Evolutionary conservation across 1,140 invertebrate species (phyloP).

Genomic region (Dendrolimus kikuchii): DNA sequence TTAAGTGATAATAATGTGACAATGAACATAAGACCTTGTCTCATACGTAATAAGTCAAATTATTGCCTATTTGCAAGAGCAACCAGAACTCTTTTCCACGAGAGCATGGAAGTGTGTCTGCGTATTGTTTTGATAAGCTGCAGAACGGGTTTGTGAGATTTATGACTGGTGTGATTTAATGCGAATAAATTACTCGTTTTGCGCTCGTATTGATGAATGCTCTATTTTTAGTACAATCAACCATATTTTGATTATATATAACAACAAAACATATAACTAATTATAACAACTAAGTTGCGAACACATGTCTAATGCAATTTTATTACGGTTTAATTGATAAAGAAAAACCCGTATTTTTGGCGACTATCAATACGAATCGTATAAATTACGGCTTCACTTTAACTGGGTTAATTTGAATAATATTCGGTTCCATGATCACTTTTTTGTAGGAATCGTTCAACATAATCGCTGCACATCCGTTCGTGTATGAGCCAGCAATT

Average conservation of each 20-base stretch:
- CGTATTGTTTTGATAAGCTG: conserved; percentile 73
- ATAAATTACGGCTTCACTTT: too few species aligned
- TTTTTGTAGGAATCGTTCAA: conserved; percentile 12
- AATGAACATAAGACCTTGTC: conserved; percentile 43
- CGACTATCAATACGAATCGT: too few species aligned
- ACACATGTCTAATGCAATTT: too few species aligned
- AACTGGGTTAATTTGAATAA: conserved; percentile 7
- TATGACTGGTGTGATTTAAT: conserved; percentile 71
- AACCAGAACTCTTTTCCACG: conserved; percentile 51
- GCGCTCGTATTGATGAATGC: conserved; percentile 68
- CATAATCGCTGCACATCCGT: conserved; percentile 25
- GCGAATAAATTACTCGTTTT: conserved; percentile 70
- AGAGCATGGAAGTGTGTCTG: conserved; percentile 62
- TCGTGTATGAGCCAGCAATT: conserved; percentile 33
- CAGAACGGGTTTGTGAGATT: conserved; percentile 70
- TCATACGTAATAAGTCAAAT: conserved; percentile 31
- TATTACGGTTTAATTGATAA: too few species aligned
- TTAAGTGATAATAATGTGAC: conserved; percentile 24
- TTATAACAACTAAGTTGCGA: too few species aligned
- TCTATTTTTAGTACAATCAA: conserved; percentile 51
- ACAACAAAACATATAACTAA: neutral
- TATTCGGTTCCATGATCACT: conserved; percentile 9
- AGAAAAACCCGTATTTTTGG: too few species aligned
- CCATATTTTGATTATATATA: conserved; percentile 20
- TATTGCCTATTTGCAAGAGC: conserved; percentile 19